Percentiles rank a stretch among this genome's conserved stretches.
These are phyloP conservation scores for Nannoperca australis DNA, from an alignment of 2,797 vertebrate genomes.

Conservation along the genomic window DNA sequence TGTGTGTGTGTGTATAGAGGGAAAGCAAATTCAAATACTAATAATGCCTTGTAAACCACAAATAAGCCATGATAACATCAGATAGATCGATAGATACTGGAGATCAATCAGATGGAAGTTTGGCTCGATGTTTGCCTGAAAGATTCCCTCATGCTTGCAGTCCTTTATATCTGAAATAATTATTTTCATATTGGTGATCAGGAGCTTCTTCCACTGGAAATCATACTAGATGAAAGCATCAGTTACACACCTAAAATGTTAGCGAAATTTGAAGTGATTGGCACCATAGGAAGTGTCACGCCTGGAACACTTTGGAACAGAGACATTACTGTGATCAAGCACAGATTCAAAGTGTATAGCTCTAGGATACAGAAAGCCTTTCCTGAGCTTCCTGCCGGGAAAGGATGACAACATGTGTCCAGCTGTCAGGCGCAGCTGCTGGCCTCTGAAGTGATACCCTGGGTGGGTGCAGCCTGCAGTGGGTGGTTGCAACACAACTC, in stretches of 20 bases:
- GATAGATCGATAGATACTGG: slow-evolving; percentile 30
- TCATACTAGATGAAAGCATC: slow-evolving; percentile 33
- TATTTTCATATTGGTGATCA: slow-evolving; percentile 27
- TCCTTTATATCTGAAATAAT: slow-evolving; percentile 28
- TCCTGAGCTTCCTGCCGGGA: slow-evolving; percentile 56
- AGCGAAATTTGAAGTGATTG: slow-evolving; percentile 49
- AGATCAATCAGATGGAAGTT: slow-evolving; percentile 26
- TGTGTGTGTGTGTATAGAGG: slow-evolving; percentile 26
- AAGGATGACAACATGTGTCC: slow-evolving; percentile 72
- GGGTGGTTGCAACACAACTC: slow-evolving; percentile 53
- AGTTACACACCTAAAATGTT: slow-evolving; percentile 29
- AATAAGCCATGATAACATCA: slow-evolving; percentile 50
- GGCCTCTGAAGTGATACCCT: slow-evolving; percentile 69
- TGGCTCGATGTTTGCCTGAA: slow-evolving; percentile 13
- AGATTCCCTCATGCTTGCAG: slow-evolving; percentile 17
- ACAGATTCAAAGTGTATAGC: slow-evolving; percentile 72
- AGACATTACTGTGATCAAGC: slow-evolving; percentile 69
- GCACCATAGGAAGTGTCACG: slow-evolving; percentile 48
- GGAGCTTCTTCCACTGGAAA: slow-evolving; percentile 36
- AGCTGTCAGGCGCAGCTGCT: slow-evolving; percentile 78
- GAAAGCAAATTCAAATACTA: slow-evolving; percentile 59
- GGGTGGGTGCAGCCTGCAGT: slow-evolving; percentile 59
- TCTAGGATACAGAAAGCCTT: slow-evolving; percentile 54
- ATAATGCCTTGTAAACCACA: slow-evolving; percentile 51
- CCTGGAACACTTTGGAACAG: slow-evolving; percentile 22